Base-by-base conservation (phyloP, 2,113 vertebrate genomes). In the Rana temporaria region DNA sequence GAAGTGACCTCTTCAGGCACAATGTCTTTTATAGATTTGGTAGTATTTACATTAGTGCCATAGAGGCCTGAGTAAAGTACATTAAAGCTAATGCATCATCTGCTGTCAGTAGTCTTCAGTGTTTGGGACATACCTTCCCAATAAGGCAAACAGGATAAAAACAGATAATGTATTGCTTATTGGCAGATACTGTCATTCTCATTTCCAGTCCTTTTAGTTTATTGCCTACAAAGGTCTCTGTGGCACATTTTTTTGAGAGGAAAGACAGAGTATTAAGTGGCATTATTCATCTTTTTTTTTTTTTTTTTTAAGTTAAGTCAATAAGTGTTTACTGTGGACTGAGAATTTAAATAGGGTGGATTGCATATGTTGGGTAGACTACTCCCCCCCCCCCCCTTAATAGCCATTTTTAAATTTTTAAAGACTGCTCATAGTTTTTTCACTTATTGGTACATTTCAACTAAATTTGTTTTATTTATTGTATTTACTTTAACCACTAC, bases 31-130 rank as follows among this genome's bases (percentile, higher is more conserved):
- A 87, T 24, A 0, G 56, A 85, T 89, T 90, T 89, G 84, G 55
- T 70, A 87, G 83, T 88, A 82, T 88, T 90, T 90, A 88, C 85
- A 69, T 90, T 90, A 85, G 84, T 90, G 81, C 91, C 84, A 81
- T 85, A 68, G 84, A 86, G 86, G 77, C 85, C 62, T 3, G 52
- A 56, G 84, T 71, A 82, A 89, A 92, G 85, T 92, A 84, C 69
- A 87, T 92, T 92, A 90, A 89, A 88, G 90, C 86, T 88, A 86
- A 90, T 89, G 87, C 75, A 90, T 91, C 89, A 90, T 78, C 85
- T 86, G 84, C 89, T 89, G 86, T 87, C 85, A 85, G 78, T 87
- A 79, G 66, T 85, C 85, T 87, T 87, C 88, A 86, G 84, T 85
- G 85, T 68, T 70, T 85, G 71, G 81, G 85, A 82, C 55, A 62